These are phyloP conservation scores for Amphipyra tragopoginis DNA, from an alignment of 2,888 invertebrate species.

Conservation along the genomic window DNA sequence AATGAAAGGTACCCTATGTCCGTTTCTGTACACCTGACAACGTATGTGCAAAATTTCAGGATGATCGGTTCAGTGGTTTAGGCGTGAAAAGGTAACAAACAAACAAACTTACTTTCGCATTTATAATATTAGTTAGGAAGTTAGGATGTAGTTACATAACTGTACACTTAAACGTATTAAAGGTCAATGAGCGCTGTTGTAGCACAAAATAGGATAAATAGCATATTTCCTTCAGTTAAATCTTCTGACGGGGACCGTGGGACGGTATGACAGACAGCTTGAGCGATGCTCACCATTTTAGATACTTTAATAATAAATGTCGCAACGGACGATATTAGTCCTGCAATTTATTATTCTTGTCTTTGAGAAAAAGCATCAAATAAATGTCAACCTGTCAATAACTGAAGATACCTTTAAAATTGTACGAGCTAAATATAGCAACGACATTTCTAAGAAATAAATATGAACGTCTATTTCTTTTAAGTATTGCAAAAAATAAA, in stretches of 20 bases:
- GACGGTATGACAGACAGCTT: constrained; percentile 6
- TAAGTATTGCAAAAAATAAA: constrained; percentile 17
- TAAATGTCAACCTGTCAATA: constrained; percentile 3
- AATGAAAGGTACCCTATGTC: too few relatives aligned
- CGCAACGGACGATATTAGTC: background rate
- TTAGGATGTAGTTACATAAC: too few relatives aligned
- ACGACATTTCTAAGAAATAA: constrained; percentile 20
- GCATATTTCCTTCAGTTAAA: constrained; percentile 14
- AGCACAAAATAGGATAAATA: constrained; percentile 11
- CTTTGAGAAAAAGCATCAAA: background rate
- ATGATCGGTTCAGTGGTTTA: too few relatives aligned
- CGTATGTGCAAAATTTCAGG: too few relatives aligned
- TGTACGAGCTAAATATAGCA: constrained; percentile 14
- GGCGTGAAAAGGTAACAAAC: too few relatives aligned
- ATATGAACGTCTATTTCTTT: constrained; percentile 33
- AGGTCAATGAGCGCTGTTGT: constrained; percentile 5
- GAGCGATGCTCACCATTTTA: constrained; percentile 5
- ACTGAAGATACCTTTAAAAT: constrained; percentile 1
- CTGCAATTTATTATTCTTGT: background rate
- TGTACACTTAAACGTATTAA: background rate
- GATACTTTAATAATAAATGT: constrained; percentile 8
- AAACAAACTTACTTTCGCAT: too few relatives aligned
- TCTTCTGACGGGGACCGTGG: background rate
- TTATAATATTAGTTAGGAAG: too few relatives aligned
- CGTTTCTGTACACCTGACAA: too few relatives aligned